phyloP scores from a whole-genome alignment of 37 sponge, comb jelly and placozoan genomes.

The Spongilla lacustris region DNA sequence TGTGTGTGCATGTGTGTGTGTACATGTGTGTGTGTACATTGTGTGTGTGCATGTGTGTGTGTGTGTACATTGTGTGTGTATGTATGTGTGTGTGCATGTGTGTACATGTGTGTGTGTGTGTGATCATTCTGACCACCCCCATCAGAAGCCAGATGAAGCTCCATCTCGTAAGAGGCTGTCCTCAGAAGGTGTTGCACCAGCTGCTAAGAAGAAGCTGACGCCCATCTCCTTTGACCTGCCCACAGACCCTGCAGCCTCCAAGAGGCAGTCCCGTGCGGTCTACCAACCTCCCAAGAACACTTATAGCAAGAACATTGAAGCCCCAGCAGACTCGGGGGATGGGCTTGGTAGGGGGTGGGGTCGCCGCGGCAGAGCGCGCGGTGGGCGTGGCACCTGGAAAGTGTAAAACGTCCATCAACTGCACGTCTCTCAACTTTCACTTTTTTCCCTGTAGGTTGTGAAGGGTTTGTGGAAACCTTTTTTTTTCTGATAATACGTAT shows the following conservation, averaged over 20 bases:
- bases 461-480: background rate
- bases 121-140: background rate
- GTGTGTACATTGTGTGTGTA: too few species aligned
- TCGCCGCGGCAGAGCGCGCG: constrained; percentile 37
- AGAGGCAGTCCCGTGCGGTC: constrained; percentile 8
- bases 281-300: constrained; percentile 63
- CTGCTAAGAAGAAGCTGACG: constrained; percentile 50
- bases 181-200: constrained; percentile 6
- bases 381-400: constrained; percentile 30
- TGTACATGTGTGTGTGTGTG: background rate
- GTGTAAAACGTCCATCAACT: background rate
- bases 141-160: constrained; percentile 9
- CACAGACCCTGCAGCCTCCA: background rate
- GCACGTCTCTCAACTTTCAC: background rate
- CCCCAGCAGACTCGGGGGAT: constrained; percentile 14
- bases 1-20: constrained; percentile 17
- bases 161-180: constrained; percentile 24
- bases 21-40: background rate
- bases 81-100: constrained; percentile 28
- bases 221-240: constrained; percentile 48
- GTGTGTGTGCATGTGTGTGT: constrained; percentile 18
- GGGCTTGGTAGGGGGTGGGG: constrained; percentile 26
- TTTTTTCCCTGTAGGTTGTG: background rate
- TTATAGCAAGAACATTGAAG: constrained; percentile 50
- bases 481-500: too few species aligned